Percentiles rank a stretch among this genome's conserved stretches.
Evolutionary conservation across 2,113 vertebrate genomes (phyloP).

Genomic region (Calonectris borealis): DNA sequence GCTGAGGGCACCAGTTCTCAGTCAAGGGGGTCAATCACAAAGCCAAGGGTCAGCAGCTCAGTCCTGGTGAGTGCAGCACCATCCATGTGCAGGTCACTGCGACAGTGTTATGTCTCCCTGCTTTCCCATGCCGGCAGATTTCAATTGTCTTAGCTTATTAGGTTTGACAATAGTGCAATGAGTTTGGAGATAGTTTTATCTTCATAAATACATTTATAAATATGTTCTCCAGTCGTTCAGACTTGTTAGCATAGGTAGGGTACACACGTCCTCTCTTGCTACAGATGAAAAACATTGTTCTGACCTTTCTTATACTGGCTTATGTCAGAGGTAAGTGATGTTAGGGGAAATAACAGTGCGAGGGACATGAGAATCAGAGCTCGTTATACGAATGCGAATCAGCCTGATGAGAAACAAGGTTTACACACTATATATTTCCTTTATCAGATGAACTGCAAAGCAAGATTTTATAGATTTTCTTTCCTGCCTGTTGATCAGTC

Average conservation of each 20-base stretch:
- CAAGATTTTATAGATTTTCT: slow-evolving; percentile 3
- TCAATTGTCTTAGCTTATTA: slow-evolving; percentile 42
- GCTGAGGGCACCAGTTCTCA: not conserved
- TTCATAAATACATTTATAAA: slow-evolving; percentile 25
- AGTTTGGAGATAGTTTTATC: not conserved
- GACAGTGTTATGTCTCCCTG: not conserved
- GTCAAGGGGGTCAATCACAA: not conserved
- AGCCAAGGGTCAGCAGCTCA: not conserved
- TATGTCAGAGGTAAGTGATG: not conserved
- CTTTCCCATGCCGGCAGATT: not conserved
- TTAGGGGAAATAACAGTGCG: not conserved
- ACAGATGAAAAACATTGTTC: not conserved
- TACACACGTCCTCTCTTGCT: not conserved
- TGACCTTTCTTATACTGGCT: not conserved
- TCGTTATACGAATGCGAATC: not conserved
- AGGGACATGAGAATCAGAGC: not conserved
- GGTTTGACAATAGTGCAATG: slow-evolving; percentile 34
- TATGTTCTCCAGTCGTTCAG: not conserved
- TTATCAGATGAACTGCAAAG: slow-evolving; percentile 13
- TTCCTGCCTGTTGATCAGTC: not conserved
- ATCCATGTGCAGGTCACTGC: not conserved
- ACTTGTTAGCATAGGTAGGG: not conserved
- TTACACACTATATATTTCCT: slow-evolving; percentile 1
- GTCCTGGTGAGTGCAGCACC: not conserved
- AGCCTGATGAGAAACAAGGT: not conserved